These are phyloP conservation scores for Alethe diademata DNA, from an alignment of 2,113 vertebrate species.

Conservation along the genomic window DNA sequence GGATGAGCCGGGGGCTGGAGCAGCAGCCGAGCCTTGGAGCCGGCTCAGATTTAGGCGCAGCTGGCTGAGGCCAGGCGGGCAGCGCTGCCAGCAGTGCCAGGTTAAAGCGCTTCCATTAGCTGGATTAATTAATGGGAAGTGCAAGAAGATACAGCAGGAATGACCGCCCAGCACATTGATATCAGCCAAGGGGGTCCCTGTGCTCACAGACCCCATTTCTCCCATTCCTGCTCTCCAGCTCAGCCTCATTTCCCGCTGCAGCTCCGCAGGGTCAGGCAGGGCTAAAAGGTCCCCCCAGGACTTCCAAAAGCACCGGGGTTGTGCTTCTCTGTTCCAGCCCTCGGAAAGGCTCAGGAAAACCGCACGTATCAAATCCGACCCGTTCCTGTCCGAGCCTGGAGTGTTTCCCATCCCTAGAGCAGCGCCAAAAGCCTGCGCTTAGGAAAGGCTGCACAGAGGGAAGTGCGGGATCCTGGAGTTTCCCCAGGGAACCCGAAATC, in stretches of 20 bases:
- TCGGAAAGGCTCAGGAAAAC: neutral
- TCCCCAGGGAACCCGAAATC: neutral
- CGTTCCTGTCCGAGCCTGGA: accelerated
- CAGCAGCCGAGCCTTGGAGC: slow-evolving; percentile 6
- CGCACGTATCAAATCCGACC: accelerated
- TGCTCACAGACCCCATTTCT: neutral
- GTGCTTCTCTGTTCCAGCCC: neutral
- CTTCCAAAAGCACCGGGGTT: neutral
- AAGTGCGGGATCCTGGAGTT: neutral
- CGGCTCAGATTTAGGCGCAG: neutral
- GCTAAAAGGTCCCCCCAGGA: neutral
- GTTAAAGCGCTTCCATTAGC: neutral
- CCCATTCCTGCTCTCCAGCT: neutral
- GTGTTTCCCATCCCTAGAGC: neutral
- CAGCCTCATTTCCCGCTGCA: neutral
- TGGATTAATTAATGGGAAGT: neutral
- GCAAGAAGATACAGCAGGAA: neutral
- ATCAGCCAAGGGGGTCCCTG: neutral
- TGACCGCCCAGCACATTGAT: neutral
- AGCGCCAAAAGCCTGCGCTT: neutral
- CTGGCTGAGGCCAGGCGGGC: neutral
- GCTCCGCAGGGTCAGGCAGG: neutral
- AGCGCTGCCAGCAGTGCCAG: neutral
- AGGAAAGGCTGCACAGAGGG: neutral
- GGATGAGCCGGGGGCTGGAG: neutral